Evolutionary conservation across 2,888 invertebrate genomes (phyloP).

Genomic region (Parapristionchus giblindavisi): DNA sequence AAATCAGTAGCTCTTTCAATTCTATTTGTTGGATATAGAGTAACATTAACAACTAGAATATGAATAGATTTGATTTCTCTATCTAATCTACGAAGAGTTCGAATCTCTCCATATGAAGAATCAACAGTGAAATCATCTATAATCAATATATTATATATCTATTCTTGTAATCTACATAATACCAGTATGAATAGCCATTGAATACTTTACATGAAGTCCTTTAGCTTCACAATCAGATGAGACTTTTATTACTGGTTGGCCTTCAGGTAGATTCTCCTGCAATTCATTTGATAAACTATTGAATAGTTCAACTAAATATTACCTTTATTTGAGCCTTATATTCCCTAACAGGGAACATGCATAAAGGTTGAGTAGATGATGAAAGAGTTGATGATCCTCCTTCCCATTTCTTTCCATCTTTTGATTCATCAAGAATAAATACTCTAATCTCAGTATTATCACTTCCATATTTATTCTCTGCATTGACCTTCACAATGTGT

Average conservation of each 20-base stretch:
- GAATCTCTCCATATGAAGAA: slow-evolving; percentile 55
- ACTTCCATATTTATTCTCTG: slow-evolving; percentile 1
- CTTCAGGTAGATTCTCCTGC: slow-evolving; percentile 12
- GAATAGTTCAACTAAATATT: not conserved
- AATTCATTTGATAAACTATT: not conserved
- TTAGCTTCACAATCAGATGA: slow-evolving; percentile 30
- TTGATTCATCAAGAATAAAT: not conserved
- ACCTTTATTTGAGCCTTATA: slow-evolving; percentile 17
- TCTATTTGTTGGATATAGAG: slow-evolving; percentile 44
- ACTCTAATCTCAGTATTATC: slow-evolving; percentile 14
- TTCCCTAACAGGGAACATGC: slow-evolving; percentile 29
- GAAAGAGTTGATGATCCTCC: not conserved
- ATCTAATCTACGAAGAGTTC: slow-evolving; percentile 55
- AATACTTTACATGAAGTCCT: not conserved
- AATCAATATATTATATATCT: not conserved
- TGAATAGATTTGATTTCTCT: slow-evolving; percentile 60
- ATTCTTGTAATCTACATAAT: too few relatives aligned
- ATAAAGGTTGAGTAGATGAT: not conserved
- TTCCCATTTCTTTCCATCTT: slow-evolving; percentile 2
- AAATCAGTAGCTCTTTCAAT: slow-evolving; percentile 10
- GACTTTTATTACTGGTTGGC: slow-evolving; percentile 3
- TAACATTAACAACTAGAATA: slow-evolving; percentile 60
- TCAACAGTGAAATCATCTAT: slow-evolving; percentile 62
- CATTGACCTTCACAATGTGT: slow-evolving; percentile 18
- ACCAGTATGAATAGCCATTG: slow-evolving; percentile 9